These are phyloP conservation scores for Anagyrus pseudococci DNA, from an alignment of 2,888 invertebrate genomes.

Conservation along the genomic window DNA sequence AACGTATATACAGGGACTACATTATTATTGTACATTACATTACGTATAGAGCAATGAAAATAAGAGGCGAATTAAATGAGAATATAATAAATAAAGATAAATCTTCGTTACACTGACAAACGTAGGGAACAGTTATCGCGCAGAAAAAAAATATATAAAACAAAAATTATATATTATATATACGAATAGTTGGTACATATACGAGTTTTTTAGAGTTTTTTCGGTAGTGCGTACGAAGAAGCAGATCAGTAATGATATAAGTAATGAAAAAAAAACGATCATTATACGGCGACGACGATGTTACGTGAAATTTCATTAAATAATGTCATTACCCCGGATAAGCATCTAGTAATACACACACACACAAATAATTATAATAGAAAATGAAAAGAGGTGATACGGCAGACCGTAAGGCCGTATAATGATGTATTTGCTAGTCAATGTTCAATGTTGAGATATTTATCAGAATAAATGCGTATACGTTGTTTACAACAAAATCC, in stretches of 20 bases:
- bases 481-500: constrained; percentile 54
- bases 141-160: constrained; percentile 15
- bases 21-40: constrained; percentile 31
- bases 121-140: too few relatives aligned
- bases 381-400: constrained; percentile 38
- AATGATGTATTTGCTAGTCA: constrained; percentile 53
- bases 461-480: constrained; percentile 57
- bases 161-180: constrained; percentile 26
- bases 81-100: constrained; percentile 10
- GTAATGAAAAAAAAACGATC: constrained; percentile 30
- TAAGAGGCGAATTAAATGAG: too few relatives aligned
- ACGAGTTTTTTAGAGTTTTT: constrained; percentile 38
- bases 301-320: too few relatives aligned
- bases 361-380: constrained; percentile 42
- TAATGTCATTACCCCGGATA: too few relatives aligned
- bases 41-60: too few relatives aligned
- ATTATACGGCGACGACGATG: constrained; percentile 34
- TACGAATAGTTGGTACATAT: constrained; percentile 30
- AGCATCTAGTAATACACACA: too few relatives aligned
- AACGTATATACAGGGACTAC: constrained; percentile 32
- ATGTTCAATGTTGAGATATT: constrained; percentile 59
- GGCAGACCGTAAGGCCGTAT: constrained; percentile 41
- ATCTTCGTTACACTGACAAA: constrained; percentile 27
- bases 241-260: too few relatives aligned
- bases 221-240: constrained; percentile 28